A percentile compares a stretch with the other conserved stretches of the same genome.
These are phyloP conservation scores for Pseudococcus viburni DNA, from an alignment of 2,888 invertebrate genomes.

Conservation along the genomic window DNA sequence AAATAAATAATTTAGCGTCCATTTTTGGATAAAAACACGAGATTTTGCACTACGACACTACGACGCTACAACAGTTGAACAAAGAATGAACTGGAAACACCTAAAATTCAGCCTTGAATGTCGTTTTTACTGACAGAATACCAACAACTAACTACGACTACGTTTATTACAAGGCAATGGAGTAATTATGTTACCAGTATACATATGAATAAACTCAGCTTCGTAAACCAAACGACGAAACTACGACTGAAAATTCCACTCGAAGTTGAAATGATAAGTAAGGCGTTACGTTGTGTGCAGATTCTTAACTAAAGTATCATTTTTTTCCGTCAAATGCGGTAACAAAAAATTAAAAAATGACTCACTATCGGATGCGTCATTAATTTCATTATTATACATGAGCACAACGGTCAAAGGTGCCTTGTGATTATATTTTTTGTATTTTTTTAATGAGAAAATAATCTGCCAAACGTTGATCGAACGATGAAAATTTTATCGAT, in stretches of 20 bases:
- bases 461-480: too few relatives aligned
- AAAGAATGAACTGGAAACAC: conserved; percentile 44
- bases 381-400: not conserved
- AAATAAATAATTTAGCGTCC: not conserved
- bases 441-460: too few relatives aligned
- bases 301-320: too few relatives aligned
- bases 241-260: not conserved
- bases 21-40: not conserved
- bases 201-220: not conserved
- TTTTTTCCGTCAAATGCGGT: not conserved
- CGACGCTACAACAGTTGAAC: not conserved
- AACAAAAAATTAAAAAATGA: not conserved
- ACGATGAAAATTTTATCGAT: too few relatives aligned
- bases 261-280: not conserved
- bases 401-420: not conserved
- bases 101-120: conserved; percentile 49
- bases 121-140: conserved; percentile 26
- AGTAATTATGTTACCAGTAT: not conserved
- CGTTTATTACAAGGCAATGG: not conserved
- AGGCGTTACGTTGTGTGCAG: too few relatives aligned
- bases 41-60: not conserved
- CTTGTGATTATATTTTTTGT: not conserved
- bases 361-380: not conserved
- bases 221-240: not conserved
- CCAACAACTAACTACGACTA: not conserved